A percentile compares a stretch with the other conserved stretches of the same genome.
These are phyloP conservation scores for Epicampocera succincta DNA, from an alignment of 2,888 invertebrate genomes.

Conservation along the genomic window DNA sequence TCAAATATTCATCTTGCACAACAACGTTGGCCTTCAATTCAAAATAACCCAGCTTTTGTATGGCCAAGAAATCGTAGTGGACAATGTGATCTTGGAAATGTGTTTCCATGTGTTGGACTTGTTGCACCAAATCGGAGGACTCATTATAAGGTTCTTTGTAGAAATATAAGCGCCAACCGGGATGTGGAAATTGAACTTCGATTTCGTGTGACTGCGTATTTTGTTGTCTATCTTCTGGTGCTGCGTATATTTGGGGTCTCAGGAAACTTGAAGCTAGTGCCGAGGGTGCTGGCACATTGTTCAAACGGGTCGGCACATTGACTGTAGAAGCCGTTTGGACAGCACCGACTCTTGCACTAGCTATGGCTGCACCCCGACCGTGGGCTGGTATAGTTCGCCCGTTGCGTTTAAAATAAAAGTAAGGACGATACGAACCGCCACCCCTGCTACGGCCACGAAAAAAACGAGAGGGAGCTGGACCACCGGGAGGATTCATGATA, in stretches of 20 bases:
- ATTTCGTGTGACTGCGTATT: slow-evolving; percentile 73
- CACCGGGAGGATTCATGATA: slow-evolving; percentile 73
- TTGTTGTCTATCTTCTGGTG: slow-evolving; percentile 73
- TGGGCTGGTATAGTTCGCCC: slow-evolving; percentile 77
- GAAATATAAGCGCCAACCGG: slow-evolving; percentile 91
- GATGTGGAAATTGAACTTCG: slow-evolving; percentile 82
- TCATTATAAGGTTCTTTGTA: slow-evolving; percentile 84
- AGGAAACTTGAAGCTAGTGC: slow-evolving; percentile 72
- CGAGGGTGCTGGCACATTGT: slow-evolving; percentile 27
- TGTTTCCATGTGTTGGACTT: slow-evolving; percentile 83
- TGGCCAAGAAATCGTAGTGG: slow-evolving; percentile 72
- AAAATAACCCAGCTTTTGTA: slow-evolving; percentile 73
- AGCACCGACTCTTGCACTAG: slow-evolving; percentile 4
- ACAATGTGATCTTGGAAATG: slow-evolving; percentile 81
- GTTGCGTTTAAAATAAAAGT: slow-evolving; percentile 77
- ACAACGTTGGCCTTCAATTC: slow-evolving; percentile 84
- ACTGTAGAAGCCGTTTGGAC: neutral
- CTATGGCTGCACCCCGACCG: slow-evolving; percentile 49
- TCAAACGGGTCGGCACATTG: slow-evolving; percentile 9
- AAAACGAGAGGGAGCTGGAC: slow-evolving; percentile 72
- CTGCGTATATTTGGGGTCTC: slow-evolving; percentile 74
- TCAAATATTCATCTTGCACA: slow-evolving; percentile 84
- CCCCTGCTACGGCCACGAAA: slow-evolving; percentile 75
- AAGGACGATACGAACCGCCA: slow-evolving; percentile 74
- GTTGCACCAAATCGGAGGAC: slow-evolving; percentile 82